Conservation (phyloP, 2,888 invertebrate genomes). For the Lingula anatina region DNA sequence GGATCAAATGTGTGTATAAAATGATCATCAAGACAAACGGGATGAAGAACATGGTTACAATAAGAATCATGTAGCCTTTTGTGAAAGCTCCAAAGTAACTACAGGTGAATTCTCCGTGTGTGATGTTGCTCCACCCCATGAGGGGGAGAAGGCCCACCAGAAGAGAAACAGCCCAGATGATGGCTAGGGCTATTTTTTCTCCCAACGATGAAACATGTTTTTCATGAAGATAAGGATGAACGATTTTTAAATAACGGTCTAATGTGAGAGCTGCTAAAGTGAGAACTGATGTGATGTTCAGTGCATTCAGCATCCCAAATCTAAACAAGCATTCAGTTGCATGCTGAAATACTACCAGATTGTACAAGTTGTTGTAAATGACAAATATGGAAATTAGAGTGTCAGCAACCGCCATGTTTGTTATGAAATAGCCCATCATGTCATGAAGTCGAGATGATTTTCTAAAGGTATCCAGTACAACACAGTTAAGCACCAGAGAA, state of each 20-base stretch:
- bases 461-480: slow-evolving; percentile 17
- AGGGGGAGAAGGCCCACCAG: slow-evolving; percentile 19
- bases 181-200: slow-evolving; percentile 10
- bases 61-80: slow-evolving; percentile 12
- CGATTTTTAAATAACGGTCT: slow-evolving; percentile 23
- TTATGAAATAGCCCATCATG: slow-evolving; percentile 18
- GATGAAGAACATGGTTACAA: slow-evolving; percentile 17
- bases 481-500: slow-evolving; percentile 17
- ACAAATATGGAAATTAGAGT: slow-evolving; percentile 21
- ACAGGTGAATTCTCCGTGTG: slow-evolving; percentile 12
- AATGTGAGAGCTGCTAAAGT: slow-evolving; percentile 18
- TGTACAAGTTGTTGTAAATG: slow-evolving; percentile 23
- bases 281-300: slow-evolving; percentile 17
- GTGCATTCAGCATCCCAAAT: slow-evolving; percentile 16
- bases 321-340: slow-evolving; percentile 18
- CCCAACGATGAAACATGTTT: slow-evolving; percentile 14
- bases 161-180: slow-evolving; percentile 17
- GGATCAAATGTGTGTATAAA: slow-evolving; percentile 18
- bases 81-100: slow-evolving; percentile 18
- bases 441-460: slow-evolving; percentile 11
- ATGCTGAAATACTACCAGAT: slow-evolving; percentile 25
- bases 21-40: slow-evolving; percentile 18
- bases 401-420: slow-evolving; percentile 23
- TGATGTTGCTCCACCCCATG: slow-evolving; percentile 18
- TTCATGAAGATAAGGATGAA: slow-evolving; percentile 16